phyloP scores from a whole-genome alignment of 2,888 invertebrate species.

The Nephrocerus scutellatus region DNA sequence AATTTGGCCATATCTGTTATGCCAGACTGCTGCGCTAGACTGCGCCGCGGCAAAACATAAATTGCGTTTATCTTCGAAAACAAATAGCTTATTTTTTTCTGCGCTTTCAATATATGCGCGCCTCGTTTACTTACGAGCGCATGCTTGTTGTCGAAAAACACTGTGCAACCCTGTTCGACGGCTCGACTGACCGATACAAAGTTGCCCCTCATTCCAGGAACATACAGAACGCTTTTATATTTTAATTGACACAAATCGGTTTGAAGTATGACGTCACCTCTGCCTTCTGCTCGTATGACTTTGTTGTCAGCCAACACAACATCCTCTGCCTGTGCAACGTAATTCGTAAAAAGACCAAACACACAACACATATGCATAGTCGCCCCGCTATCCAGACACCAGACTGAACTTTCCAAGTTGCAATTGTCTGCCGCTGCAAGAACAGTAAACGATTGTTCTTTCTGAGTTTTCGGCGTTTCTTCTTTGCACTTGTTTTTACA shows the following conservation, averaged over 20 bases:
- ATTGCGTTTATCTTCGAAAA: slow-evolving; percentile 6
- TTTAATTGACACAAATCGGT: slow-evolving; percentile 6
- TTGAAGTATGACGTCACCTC: slow-evolving; percentile 11
- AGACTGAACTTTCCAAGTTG: slow-evolving; percentile 4
- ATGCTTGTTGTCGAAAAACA: slow-evolving; percentile 8
- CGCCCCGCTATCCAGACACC: slow-evolving; percentile 13
- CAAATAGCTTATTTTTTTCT: slow-evolving; percentile 11
- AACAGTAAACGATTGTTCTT: slow-evolving; percentile 12
- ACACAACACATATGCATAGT: slow-evolving; percentile 13
- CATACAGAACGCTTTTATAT: slow-evolving; percentile 11
- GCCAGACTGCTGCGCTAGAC: slow-evolving; percentile 7
- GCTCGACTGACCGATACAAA: slow-evolving; percentile 13
- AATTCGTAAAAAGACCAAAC: slow-evolving; percentile 1
- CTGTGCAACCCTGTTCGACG: slow-evolving; percentile 9
- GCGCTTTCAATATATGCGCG: slow-evolving; percentile 10
- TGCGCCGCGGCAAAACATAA: slow-evolving; percentile 4
- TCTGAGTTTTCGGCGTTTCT: slow-evolving; percentile 8
- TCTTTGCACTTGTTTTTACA: slow-evolving; percentile 12
- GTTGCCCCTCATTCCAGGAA: slow-evolving; percentile 10
- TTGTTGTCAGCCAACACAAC: slow-evolving; percentile 12
- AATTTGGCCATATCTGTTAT: slow-evolving; percentile 12
- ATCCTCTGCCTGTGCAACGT: slow-evolving; percentile 5
- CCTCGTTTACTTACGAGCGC: slow-evolving; percentile 8
- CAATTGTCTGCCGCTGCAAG: slow-evolving; percentile 9
- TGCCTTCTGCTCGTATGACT: slow-evolving; percentile 10